Evolutionary conservation across 2,113 vertebrate species (phyloP), one percentile per base, ranked within the genome.

Genomic region (Turdus rufiventris): DNA sequence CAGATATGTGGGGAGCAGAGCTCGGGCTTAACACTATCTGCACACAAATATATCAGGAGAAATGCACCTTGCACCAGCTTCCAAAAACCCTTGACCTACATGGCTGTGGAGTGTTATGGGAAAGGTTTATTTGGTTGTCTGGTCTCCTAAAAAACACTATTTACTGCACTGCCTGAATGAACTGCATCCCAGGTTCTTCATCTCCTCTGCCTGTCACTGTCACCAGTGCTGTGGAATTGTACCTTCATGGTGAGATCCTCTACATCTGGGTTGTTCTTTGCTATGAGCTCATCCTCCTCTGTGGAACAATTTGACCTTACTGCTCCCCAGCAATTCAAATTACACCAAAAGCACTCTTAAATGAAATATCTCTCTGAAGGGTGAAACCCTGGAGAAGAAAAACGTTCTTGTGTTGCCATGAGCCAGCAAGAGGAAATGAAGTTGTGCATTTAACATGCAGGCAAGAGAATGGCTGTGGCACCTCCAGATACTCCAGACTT

Each of bases 351-450:
- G 33, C 8, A 25, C 71, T 82, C 33, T 66, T 70, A 68, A 90
- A 76, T 85, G 5, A 95, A 87, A 45, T 65, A 54, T 8, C 43
- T 79, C 29, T 79, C 31, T 5, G 5, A 95, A 74, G n/a, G 56
- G 66, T 89, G 85, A 95, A 89, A 84, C 16, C 10, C 23, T 21
- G 31, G 9, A 81, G 71, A 87, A 91, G 31, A 70, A 95, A 85
- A 48, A 73, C 4, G 2, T 6, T 9, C 54, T 56, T 71, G 9
- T 54, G 18, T 57, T 92, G 86, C 65, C 53, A 87, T 29, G 50
- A 51, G 50, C 50, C 50, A 29, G 50, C 42, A 85, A 88, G 87
- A 91, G 87, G 77, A 91, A 95, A 96, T 91, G 8, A 91, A 95
- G 66, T 79, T 88, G 54, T 57, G 47, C 66, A 80, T 92, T 94